A percentile compares a stretch with the other conserved stretches of the same genome.
These are phyloP conservation scores for Coregonus sp. DNA, from an alignment of 2,797 vertebrate species.

Conservation along the genomic window DNA sequence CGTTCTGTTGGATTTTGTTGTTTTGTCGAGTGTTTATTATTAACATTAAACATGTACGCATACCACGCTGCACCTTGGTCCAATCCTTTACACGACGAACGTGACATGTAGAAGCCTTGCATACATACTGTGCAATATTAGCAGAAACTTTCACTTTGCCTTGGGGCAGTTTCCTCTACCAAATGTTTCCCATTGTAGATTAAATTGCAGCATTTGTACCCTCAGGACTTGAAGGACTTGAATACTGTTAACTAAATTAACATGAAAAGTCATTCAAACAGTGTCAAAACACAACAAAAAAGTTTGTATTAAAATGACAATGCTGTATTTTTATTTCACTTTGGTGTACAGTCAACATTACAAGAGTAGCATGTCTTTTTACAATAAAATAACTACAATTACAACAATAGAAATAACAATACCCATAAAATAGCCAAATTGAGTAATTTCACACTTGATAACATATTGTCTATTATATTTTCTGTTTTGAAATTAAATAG, in stretches of 20 bases:
- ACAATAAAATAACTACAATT: slow-evolving; percentile 67
- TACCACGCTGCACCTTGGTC: too few relatives aligned
- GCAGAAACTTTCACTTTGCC: background rate
- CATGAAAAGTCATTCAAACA: background rate
- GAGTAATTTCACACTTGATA: slow-evolving; percentile 53
- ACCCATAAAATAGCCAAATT: slow-evolving; percentile 61
- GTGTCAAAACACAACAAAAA: slow-evolving; percentile 17
- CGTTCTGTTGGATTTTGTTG: too few relatives aligned
- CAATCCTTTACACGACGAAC: too few relatives aligned
- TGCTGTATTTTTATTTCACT: slow-evolving; percentile 57
- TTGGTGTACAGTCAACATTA: slow-evolving; percentile 74
- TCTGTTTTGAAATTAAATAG: slow-evolving; percentile 43
- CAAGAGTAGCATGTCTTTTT: slow-evolving; percentile 65
- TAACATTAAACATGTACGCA: too few relatives aligned
- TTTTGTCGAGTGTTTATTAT: too few relatives aligned
- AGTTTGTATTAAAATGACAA: slow-evolving; percentile 57
- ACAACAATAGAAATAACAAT: slow-evolving; percentile 64
- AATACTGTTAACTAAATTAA: background rate
- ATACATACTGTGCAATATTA: background rate
- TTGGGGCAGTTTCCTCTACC: background rate
- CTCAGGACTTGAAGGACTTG: background rate
- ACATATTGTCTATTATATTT: slow-evolving; percentile 29
- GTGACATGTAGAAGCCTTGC: background rate
- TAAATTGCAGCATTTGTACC: background rate
- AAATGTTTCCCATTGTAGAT: background rate